These are phyloP conservation scores for Sturmia bella DNA, from an alignment of 2,888 invertebrate genomes.

Conservation along the genomic window DNA sequence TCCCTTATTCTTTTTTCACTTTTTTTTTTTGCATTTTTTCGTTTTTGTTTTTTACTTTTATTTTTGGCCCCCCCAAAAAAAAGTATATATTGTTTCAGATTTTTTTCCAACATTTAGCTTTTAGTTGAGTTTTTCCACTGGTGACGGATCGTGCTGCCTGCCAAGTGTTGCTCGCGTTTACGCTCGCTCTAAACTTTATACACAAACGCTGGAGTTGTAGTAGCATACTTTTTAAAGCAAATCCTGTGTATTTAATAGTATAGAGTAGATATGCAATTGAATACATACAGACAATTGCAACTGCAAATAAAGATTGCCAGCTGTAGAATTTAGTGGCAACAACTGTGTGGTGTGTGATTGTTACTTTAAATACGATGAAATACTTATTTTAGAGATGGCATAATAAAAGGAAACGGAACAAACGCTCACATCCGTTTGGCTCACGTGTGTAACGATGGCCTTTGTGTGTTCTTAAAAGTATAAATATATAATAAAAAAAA, in stretches of 20 bases:
- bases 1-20: slow-evolving; percentile 19
- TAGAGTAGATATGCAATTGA: slow-evolving; percentile 23
- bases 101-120: slow-evolving; percentile 81
- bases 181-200: slow-evolving; percentile 61
- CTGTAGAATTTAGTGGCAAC: neutral
- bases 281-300: slow-evolving; percentile 27
- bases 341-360: neutral
- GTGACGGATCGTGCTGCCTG: slow-evolving; percentile 82
- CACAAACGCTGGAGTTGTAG: slow-evolving; percentile 43
- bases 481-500: slow-evolving; percentile 11
- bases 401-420: slow-evolving; percentile 50
- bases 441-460: slow-evolving; percentile 43
- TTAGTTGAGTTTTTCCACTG: slow-evolving; percentile 83
- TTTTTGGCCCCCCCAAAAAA: slow-evolving; percentile 79
- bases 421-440: slow-evolving; percentile 39
- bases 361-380: slow-evolving; percentile 3
- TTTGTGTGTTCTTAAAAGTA: slow-evolving; percentile 22
- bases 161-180: slow-evolving; percentile 69
- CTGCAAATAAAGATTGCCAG: neutral
- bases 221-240: slow-evolving; percentile 45
- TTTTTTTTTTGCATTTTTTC: slow-evolving; percentile 18
- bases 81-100: slow-evolving; percentile 82
- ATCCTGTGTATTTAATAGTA: slow-evolving; percentile 12
- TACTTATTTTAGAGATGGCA: slow-evolving; percentile 17
- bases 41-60: slow-evolving; percentile 46